Evolutionary conservation across 2,888 invertebrate genomes (phyloP).

Genomic region (Drosophila paramelanica): DNA sequence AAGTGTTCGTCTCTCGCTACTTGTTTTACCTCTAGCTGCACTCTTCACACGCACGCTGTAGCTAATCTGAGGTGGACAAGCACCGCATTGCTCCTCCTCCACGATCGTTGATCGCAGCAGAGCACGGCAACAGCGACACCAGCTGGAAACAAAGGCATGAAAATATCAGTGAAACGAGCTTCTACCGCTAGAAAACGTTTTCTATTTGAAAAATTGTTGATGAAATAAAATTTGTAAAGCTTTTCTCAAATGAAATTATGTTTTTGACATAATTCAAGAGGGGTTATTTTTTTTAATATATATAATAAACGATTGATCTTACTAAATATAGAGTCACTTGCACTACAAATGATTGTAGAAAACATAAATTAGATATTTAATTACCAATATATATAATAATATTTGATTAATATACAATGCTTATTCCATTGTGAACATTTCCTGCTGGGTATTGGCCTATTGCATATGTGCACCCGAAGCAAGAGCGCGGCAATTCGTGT

Average conservation of each 20-base stretch:
- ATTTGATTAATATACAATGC: no score
- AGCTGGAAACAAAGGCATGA: constrained; percentile 33
- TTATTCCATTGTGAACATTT: constrained; percentile 1
- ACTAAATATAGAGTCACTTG: no score
- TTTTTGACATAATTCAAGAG: no score
- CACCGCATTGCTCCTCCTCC: constrained; percentile 61
- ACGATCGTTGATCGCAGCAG: constrained; percentile 44
- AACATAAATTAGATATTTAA: no score
- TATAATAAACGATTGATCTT: no score
- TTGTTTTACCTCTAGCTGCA: constrained; percentile 36
- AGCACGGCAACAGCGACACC: constrained; percentile 30
- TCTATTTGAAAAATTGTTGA: background rate
- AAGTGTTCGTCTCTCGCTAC: constrained; percentile 30
- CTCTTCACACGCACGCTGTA: constrained; percentile 48
- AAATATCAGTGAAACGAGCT: constrained; percentile 13
- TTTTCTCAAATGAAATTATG: no score
- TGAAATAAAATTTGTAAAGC: no score
- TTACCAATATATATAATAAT: no score
- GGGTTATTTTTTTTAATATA: no score
- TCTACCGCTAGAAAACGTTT: no score
- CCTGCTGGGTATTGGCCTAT: constrained; percentile 23
- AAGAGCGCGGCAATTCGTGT: constrained; percentile 34
- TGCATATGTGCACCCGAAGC: constrained; percentile 33
- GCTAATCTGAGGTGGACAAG: constrained; percentile 2
- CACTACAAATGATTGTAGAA: no score